phyloP scores from a whole-genome alignment of 2,888 invertebrate species.

The Subacronicta megacephala region DNA sequence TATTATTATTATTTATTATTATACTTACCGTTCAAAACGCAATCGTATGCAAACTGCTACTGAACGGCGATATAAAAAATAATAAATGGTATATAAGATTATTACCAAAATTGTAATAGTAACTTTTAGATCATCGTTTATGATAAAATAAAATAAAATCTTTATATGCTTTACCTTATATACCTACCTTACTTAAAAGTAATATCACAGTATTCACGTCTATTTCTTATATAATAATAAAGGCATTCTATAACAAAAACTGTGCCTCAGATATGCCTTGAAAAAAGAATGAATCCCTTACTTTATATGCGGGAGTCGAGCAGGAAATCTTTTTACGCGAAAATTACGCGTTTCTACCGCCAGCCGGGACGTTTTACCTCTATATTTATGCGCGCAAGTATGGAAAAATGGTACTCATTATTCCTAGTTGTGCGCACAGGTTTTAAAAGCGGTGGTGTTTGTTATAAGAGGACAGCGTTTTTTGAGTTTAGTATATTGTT shows the following conservation, averaged over 20 bases:
- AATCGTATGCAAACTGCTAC: too few relatives aligned
- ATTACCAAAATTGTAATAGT: too few relatives aligned
- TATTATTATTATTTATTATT: too few relatives aligned
- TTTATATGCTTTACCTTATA: background rate
- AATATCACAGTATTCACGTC: background rate
- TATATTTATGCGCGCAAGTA: constrained; percentile 54
- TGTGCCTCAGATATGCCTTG: constrained; percentile 1
- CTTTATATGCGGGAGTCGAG: constrained; percentile 17
- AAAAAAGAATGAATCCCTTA: constrained; percentile 9
- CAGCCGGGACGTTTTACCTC: constrained; percentile 41
- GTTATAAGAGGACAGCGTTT: background rate
- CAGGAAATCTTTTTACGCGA: constrained; percentile 41
- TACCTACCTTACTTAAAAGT: too few relatives aligned
- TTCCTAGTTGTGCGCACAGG: constrained; percentile 48
- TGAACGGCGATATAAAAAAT: too few relatives aligned
- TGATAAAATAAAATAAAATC: too few relatives aligned
- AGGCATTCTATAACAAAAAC: constrained; percentile 2
- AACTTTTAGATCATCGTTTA: too few relatives aligned
- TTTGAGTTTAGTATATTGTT: background rate
- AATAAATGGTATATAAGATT: too few relatives aligned
- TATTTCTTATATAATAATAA: constrained; percentile 14
- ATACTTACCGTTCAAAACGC: too few relatives aligned
- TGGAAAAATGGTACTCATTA: constrained; percentile 52
- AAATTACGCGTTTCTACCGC: constrained; percentile 31
- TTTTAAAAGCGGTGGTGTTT: constrained; percentile 12